Base-by-base conservation (phyloP, 2,113 vertebrate species). In the Mirounga angustirostris region DNA sequence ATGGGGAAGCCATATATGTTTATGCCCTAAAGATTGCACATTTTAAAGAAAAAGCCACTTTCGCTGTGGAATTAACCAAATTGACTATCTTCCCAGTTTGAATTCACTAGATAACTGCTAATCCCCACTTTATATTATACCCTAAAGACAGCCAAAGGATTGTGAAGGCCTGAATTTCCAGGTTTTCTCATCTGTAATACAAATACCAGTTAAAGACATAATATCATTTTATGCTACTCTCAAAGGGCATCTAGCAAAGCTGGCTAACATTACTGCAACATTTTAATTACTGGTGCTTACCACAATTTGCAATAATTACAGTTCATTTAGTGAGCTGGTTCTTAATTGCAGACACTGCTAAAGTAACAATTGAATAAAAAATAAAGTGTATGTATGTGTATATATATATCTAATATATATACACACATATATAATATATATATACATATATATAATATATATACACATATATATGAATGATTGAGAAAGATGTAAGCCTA, bases 271-370 rank as follows among this genome's bases (percentile, higher is more conserved):
- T 98, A 98, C 94, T 83, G 86, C 98, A 98, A 94, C 85, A 36
- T 98, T 98, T 98, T 95, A 98, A 98, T 99, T 99, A 98, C 96
- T 94, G 91, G 94, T 98, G 97, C 98, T 99, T 98, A 98, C 97
- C 95, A 98, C 95, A 98, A 98, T 99, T 99, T 99, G 95, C 96
- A 98, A 97, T 98, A 99, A 99, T 99, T 99, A 98, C 83, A 98
- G 97, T 98, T 99, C 98, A 98, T 98, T 98, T 98, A 99, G 98
- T 96, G 92, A 98, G 97, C 97, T 98, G 76, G 95, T 94, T 98
- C 97, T 98, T 99, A 99, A 99, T 98, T 99, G 98, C 98, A 99
- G 98, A 98, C 95, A 98, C 82, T 94, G 97, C 94, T 97, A 98
- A 98, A 99, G 98, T 97, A 99, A 98, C 97, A 98, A 98, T 98